phyloP scores from a whole-genome alignment of 2,797 vertebrate genomes.

The Alauda arvensis region DNA sequence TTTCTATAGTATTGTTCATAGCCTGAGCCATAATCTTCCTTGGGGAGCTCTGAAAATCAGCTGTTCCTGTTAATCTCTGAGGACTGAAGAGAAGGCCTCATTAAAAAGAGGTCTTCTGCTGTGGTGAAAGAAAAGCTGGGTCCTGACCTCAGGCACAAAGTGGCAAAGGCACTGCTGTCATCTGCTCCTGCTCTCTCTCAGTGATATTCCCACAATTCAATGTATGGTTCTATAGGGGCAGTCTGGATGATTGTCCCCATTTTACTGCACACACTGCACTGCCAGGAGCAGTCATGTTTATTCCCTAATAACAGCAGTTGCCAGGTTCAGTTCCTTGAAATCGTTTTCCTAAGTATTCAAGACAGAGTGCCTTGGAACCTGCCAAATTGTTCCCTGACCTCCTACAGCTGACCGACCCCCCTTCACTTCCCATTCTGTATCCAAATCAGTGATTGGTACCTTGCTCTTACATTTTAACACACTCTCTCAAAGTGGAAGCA shows the following conservation, averaged over 20 bases:
- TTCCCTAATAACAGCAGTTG: neutral
- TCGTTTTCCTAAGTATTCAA: neutral
- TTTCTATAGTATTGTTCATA: neutral
- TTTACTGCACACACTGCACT: neutral
- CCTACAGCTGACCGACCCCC: neutral
- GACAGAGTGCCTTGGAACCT: neutral
- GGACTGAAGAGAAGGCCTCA: neutral
- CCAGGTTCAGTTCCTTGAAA: neutral
- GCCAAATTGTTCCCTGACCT: neutral
- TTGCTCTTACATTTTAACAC: neutral
- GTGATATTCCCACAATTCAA: neutral
- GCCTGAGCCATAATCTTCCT: neutral
- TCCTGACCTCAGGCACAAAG: slow-evolving; percentile 8
- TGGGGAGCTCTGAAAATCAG: neutral
- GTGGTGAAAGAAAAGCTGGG: neutral
- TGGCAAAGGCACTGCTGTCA: neutral
- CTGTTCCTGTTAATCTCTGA: neutral
- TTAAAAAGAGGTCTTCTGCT: slow-evolving; percentile 15
- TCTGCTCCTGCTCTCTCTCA: neutral
- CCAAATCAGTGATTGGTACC: neutral
- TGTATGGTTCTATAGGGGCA: neutral
- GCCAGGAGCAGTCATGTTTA: neutral
- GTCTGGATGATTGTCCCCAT: neutral
- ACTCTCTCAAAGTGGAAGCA: slow-evolving; percentile 32
- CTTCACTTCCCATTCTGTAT: neutral